These are phyloP conservation scores for Mythimna ferrago DNA, from an alignment of 2,888 invertebrate genomes.

Conservation along the genomic window DNA sequence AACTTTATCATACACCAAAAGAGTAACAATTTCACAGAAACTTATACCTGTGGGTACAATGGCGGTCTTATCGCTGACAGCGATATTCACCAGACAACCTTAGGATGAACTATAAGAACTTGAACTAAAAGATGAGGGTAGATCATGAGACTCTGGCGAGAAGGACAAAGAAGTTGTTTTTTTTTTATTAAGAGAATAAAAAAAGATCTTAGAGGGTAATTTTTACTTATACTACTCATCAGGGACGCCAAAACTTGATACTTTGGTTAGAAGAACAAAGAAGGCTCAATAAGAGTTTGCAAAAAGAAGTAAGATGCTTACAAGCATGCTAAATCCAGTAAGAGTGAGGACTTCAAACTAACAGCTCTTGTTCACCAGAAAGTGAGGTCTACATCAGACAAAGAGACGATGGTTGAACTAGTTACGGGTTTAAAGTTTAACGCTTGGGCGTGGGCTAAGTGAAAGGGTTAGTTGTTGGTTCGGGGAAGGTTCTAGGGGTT, in stretches of 20 bases:
- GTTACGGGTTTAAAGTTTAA: not conserved
- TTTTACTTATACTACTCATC: no score
- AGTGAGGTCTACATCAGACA: constrained; percentile 3
- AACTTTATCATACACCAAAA: no score
- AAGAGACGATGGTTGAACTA: constrained; percentile 8
- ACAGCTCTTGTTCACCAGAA: not conserved
- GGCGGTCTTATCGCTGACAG: no score
- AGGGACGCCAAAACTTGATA: no score
- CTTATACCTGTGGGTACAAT: no score
- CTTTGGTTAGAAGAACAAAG: not conserved
- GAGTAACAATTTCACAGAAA: no score
- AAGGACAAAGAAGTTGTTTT: constrained; percentile 10
- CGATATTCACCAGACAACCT: no score
- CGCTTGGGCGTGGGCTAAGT: constrained; percentile 1
- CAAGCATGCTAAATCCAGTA: not conserved
- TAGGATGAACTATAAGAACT: no score
- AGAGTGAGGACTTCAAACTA: not conserved
- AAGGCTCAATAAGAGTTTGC: not conserved
- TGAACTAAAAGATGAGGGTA: no score
- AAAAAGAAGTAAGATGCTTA: not conserved
- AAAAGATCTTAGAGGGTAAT: no score
- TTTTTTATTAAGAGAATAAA: not conserved
- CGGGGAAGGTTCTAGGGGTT: not conserved
- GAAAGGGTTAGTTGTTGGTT: constrained; percentile 27
- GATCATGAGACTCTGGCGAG: not conserved